Conservation (phyloP, 2,113 vertebrate species). For the Otus sunia region DNA sequence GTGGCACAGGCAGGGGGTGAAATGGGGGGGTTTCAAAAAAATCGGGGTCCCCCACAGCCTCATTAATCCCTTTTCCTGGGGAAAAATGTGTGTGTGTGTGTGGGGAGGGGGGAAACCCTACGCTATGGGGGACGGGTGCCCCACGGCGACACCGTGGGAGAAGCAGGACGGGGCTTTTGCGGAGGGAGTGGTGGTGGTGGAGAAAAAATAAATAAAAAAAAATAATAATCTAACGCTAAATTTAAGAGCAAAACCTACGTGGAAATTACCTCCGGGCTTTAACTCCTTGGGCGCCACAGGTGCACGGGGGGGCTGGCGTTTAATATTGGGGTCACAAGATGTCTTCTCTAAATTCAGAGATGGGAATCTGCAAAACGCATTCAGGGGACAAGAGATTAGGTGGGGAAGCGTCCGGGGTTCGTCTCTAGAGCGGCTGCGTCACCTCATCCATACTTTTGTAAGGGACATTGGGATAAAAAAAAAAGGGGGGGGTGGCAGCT, state of each 20-base stretch:
- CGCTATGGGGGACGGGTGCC: too few relatives aligned
- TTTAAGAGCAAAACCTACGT: not conserved
- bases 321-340: slow-evolving; percentile 61
- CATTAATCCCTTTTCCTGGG: too few relatives aligned
- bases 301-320: slow-evolving; percentile 48
- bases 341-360: slow-evolving; percentile 80
- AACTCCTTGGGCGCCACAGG: slow-evolving; percentile 65
- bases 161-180: not conserved
- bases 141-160: too few relatives aligned
- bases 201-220: too few relatives aligned
- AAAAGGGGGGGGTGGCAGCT: not conserved
- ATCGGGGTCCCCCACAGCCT: too few relatives aligned
- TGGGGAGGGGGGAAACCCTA: too few relatives aligned
- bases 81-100: too few relatives aligned
- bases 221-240: not conserved
- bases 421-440: not conserved
- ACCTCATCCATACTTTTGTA: slow-evolving; percentile 26
- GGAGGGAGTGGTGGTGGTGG: not conserved
- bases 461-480: not conserved
- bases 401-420: slow-evolving; percentile 15
- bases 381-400: slow-evolving; percentile 77
- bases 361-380: slow-evolving; percentile 83
- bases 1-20: too few relatives aligned
- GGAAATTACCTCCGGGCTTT: slow-evolving; percentile 65
- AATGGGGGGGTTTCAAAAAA: too few relatives aligned